A percentile compares a stretch with the other conserved stretches of the same genome.
Conservation (phyloP, 1,140 invertebrate genomes). For the Dendrolimus kikuchii region DNA sequence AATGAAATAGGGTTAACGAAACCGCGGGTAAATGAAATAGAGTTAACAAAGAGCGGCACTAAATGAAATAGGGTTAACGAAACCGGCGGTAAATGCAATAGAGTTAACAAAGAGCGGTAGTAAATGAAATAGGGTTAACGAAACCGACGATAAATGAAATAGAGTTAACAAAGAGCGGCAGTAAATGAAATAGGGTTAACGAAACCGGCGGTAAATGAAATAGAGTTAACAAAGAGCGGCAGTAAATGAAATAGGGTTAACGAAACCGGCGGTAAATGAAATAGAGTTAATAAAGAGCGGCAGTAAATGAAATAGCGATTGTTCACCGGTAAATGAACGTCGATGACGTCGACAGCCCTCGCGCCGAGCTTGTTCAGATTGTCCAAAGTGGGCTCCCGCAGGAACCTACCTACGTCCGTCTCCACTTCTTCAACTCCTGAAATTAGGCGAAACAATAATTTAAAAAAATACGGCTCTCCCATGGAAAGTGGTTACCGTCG, state of each 20-base stretch:
- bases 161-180: background rate
- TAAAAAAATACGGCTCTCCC: background rate
- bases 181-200: no score
- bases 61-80: no score
- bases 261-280: no score
- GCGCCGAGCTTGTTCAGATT: constrained; percentile 39
- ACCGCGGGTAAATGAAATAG: background rate
- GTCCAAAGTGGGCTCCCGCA: constrained; percentile 35
- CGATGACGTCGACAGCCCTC: constrained; percentile 37
- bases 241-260: no score
- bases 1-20: no score
- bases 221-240: no score
- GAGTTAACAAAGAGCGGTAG: background rate
- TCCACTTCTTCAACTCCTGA: constrained; percentile 36
- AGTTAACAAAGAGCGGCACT: background rate
- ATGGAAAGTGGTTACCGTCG: background rate
- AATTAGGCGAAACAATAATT: background rate
- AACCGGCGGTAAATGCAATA: background rate
- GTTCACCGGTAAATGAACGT: constrained; percentile 46
- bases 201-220: no score
- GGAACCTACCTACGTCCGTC: constrained; percentile 37
- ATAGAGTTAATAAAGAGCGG: background rate
- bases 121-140: background rate
- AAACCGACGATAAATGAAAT: background rate
- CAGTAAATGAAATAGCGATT: background rate